Evolutionary conservation across 1,140 invertebrate species (phyloP).

Genomic region (Drosophila gunungcola): DNA sequence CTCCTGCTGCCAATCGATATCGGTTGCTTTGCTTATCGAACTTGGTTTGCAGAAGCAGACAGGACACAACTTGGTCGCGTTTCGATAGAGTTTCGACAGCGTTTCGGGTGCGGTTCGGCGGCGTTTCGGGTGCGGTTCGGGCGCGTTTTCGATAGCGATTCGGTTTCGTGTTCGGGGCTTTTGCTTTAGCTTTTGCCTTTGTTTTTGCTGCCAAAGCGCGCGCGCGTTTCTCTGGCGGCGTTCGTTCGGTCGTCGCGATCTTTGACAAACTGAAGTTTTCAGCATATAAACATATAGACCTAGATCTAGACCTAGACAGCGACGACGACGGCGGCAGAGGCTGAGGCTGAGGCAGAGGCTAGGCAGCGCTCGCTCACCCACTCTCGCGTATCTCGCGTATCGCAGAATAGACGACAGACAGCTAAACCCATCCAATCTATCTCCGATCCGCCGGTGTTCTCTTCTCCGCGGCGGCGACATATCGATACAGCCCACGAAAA

Average conservation of each 20-base stretch:
- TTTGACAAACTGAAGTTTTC: conserved; percentile 82
- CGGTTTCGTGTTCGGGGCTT: conserved; percentile 19
- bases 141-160: conserved; percentile 14
- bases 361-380: conserved; percentile 4
- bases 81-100: conserved; percentile 16
- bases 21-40: conserved; percentile 9
- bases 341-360: too few species aligned
- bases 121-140: conserved; percentile 23
- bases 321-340: neutral
- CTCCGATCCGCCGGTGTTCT: conserved; percentile 9
- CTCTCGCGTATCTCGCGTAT: conserved; percentile 12
- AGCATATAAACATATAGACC: conserved; percentile 28
- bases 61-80: conserved; percentile 11
- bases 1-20: conserved; percentile 14
- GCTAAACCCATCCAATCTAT: neutral
- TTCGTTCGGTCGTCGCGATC: conserved; percentile 79
- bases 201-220: conserved; percentile 37
- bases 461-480: neutral
- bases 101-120: conserved; percentile 19
- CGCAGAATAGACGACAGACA: conserved; percentile 18
- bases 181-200: neutral
- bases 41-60: conserved; percentile 1
- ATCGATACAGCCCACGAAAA: conserved; percentile 9
- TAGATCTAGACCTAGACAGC: conserved; percentile 31
- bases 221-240: conserved; percentile 65